Evolutionary conservation across 2,113 vertebrate genomes (phyloP).

Genomic region (Electrona antarctica): DNA sequence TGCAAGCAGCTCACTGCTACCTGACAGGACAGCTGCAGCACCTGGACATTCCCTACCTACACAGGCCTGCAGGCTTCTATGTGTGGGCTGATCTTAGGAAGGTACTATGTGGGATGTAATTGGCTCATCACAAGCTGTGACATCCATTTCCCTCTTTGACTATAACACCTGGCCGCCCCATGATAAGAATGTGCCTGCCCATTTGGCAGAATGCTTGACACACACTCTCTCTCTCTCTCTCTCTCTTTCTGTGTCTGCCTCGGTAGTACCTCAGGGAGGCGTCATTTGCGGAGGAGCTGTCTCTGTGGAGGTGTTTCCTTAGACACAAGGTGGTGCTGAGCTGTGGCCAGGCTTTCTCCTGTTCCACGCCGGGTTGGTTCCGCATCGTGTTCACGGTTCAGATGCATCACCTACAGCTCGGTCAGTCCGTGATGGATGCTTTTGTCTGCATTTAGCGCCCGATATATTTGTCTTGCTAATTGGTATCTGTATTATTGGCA

Average conservation of each 20-base stretch:
- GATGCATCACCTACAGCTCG: constrained; percentile 82
- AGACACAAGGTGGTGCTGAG: constrained; percentile 88
- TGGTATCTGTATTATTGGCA: too few species aligned
- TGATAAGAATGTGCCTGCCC: too few species aligned
- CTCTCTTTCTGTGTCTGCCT: constrained; percentile 6
- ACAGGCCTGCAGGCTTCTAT: constrained; percentile 85
- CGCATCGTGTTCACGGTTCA: constrained; percentile 89
- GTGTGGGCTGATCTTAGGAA: constrained; percentile 94
- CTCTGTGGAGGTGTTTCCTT: constrained; percentile 87
- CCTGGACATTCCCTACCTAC: constrained; percentile 86
- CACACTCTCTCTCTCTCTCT: not conserved
- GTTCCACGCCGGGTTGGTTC: constrained; percentile 93
- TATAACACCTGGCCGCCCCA: not conserved
- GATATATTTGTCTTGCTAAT: too few species aligned
- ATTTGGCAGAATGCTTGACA: too few species aligned
- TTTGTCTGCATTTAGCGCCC: too few species aligned
- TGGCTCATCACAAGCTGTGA: not conserved
- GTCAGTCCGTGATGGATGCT: constrained; percentile 71
- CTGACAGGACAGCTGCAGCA: constrained; percentile 83
- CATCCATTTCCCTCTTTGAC: not conserved
- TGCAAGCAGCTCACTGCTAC: constrained; percentile 86
- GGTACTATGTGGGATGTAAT: constrained; percentile 69
- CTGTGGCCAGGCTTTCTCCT: constrained; percentile 87
- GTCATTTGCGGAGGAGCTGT: constrained; percentile 88
- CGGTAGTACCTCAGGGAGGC: constrained; percentile 83